Evolutionary conservation across 2,113 vertebrate species (phyloP), one percentile per base, ranked within the genome.

Genomic region (Xiphophorus maculatus): DNA sequence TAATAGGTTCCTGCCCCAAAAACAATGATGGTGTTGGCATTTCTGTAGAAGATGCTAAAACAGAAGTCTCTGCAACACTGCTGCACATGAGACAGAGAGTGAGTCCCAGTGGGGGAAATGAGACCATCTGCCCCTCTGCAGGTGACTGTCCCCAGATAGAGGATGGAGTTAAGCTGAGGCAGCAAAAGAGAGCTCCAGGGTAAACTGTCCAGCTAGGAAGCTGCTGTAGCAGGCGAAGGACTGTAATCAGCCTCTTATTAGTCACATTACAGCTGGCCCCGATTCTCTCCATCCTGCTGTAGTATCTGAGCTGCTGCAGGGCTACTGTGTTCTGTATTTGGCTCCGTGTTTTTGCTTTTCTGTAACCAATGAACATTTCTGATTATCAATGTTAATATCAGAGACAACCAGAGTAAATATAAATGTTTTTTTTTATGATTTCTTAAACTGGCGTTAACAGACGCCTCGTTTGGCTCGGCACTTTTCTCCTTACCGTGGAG

Each of bases 111-210:
- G 84, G 88, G 92, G 84, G 83, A 87, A 86, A 83, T 70, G 77
- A 84, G 87, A 94, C 92, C 94, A 94, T 93, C 92, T 94, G 92
- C 73, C 89, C 91, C 93, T 91, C 91, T 85, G 92, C 87, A 91
- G 89, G 93, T 89, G 89, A 90, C 80, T 82, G 88, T 94, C 89
- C 92, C 89, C 76, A 71, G 84, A 90, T 88, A 81, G 81, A 91
- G 87, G 89, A 90, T 79, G 79, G 83, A 84, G 87, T 91, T 91
- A 80, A 88, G 92, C 90, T 91, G 88, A 94, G 90, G 68, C 90
- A 93, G 92, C 89, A 68, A 88, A 93, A 93, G 79, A 76, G 80
- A 91, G 80, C 79, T 85, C 86, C 84, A 73, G 87, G 87, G 80
- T 85, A 82, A 90, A 90, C 78, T 84, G 84, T 81, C 85, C 84